Conservation (phyloP, 1,140 invertebrate species). For the Popillia japonica region DNA sequence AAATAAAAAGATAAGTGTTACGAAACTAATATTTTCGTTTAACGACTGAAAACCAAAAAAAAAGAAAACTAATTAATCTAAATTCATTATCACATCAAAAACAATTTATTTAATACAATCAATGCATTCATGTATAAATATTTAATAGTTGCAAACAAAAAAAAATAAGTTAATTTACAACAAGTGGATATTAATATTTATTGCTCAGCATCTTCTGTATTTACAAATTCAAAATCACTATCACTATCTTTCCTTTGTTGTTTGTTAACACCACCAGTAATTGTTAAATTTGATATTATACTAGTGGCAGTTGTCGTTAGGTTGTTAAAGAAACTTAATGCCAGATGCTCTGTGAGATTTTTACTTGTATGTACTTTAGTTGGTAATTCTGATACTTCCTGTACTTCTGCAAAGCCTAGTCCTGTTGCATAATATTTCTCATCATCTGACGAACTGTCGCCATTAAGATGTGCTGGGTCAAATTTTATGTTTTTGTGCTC, state of each 20-base stretch:
- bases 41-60: too few species aligned
- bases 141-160: too few species aligned
- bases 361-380: neutral
- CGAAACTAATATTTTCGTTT: too few species aligned
- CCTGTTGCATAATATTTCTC: constrained; percentile 47
- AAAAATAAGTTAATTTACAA: too few species aligned
- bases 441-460: constrained; percentile 52
- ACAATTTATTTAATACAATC: too few species aligned
- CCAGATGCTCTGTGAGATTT: neutral
- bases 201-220: constrained; percentile 47
- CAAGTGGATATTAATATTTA: neutral
- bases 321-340: constrained; percentile 42
- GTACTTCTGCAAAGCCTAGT: constrained; percentile 45
- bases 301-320: constrained; percentile 39
- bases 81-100: too few species aligned
- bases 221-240: constrained; percentile 56
- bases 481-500: constrained; percentile 52
- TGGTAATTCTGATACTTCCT: constrained; percentile 39
- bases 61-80: too few species aligned
- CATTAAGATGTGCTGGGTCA: constrained; percentile 53
- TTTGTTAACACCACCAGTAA: neutral
- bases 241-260: constrained; percentile 47
- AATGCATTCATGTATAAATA: too few species aligned
- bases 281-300: constrained; percentile 47
- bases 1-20: too few species aligned